These are phyloP conservation scores for Leucoraja erinaceus DNA, from an alignment of 2,113 vertebrate species.

Conservation along the genomic window DNA sequence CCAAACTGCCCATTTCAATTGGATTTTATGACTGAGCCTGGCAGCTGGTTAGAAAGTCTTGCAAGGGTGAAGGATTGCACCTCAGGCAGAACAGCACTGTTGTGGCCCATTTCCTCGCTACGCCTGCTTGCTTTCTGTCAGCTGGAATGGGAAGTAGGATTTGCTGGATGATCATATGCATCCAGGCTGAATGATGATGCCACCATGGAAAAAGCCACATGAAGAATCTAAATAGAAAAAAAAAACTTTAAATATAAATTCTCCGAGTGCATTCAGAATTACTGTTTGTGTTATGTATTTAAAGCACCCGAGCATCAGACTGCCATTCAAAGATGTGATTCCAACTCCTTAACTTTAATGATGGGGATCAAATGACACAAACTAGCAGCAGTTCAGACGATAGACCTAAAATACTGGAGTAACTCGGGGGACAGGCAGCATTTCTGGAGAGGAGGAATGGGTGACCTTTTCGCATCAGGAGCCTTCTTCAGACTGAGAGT, in stretches of 20 bases:
- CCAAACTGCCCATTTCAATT: not conserved
- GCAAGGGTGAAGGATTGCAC: not conserved
- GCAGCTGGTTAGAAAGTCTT: not conserved
- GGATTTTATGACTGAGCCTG: not conserved
- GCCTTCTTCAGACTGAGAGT: too few species aligned
- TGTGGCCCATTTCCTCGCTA: not conserved
- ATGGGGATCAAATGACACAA: not conserved
- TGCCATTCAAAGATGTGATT: not conserved
- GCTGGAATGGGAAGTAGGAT: not conserved
- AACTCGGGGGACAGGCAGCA: too few species aligned
- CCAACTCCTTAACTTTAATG: not conserved
- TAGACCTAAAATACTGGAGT: too few species aligned
- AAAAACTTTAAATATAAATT: not conserved
- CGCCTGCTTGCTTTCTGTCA: not conserved
- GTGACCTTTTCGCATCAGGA: too few species aligned
- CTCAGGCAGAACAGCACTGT: not conserved
- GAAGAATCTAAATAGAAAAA: not conserved
- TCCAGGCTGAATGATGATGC: not conserved
- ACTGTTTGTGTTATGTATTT: not conserved
- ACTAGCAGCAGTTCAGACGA: not conserved
- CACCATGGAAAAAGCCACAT: not conserved
- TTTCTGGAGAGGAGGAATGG: too few species aligned
- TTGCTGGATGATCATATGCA: not conserved
- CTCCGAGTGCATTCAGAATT: not conserved
- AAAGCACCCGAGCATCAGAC: not conserved